Base-by-base conservation (phyloP, 2,113 vertebrate genomes). In the Lepidothrix coronata region DNA sequence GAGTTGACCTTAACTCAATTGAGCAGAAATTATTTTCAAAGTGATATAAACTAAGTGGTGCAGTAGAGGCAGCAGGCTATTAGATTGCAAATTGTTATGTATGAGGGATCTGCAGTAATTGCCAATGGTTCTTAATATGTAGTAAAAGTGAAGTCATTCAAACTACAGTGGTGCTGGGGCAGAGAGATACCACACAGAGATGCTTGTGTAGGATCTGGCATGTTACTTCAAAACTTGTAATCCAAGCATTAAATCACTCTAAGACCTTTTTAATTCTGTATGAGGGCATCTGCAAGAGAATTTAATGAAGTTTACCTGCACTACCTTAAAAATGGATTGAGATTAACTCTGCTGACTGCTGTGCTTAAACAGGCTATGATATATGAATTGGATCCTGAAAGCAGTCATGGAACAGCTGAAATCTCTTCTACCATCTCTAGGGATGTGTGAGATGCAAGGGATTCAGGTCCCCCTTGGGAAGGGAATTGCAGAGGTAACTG, bases 21-120 rank as follows among this genome's bases (percentile, higher is more conserved):
- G 96, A 91, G 71, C 57, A 93, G 89, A 85, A 93, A 95, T 97
- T 92, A 96, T 96, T 92, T 95, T 95, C 89, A 59, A 95, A 95
- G 93, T 71, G 84, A 93, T 93, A 93, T 70, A 93, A 95, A 91
- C 65, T 91, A 95, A 95, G 73, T 78, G 76, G 35, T 68, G 24
- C 35, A 61, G 68, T 65, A 89, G 57, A 96, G 77, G 70, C 83
- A 91, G 71, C 46, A 85, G 73, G 93, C 65, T 89, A 86, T 92
- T 95, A 91, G 73, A 65, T 61, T 80, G 61, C 30, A 68, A 95
- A 95, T 92, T 91, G 91, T 95, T 91, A 92, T 89, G 73, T 89
- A 87, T 89, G 73, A 85, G 48, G 39, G 70, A 65, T 84, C 73
- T 85, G 61, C 44, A 72, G 61, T 95, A 93, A 92, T 68, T 87